Conservation (phyloP, 2,888 invertebrate species). For the Cerceris rybyensis region DNA sequence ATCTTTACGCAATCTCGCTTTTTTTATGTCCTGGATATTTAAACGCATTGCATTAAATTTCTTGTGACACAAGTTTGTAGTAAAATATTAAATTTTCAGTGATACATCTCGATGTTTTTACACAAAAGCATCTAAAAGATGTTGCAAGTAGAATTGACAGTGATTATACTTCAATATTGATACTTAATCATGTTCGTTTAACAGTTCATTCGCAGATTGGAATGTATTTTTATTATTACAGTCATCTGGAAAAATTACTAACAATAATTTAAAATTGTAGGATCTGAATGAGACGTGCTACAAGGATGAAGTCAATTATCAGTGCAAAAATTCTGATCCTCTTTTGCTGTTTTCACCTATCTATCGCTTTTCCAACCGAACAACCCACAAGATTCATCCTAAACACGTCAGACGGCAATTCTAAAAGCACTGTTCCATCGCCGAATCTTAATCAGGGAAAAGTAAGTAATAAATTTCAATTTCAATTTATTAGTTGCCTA, state of each 20-base stretch:
- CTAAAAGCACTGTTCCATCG: slow-evolving; percentile 22
- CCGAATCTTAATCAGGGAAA: slow-evolving; percentile 67
- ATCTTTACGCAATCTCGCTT: no score
- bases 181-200: no score
- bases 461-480: slow-evolving; percentile 62
- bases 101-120: no score
- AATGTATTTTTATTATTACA: no score
- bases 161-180: no score
- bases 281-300: background rate
- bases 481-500: background rate
- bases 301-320: background rate
- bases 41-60: no score
- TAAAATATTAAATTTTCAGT: no score
- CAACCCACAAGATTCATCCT: slow-evolving; percentile 71
- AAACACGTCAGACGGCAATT: slow-evolving; percentile 34
- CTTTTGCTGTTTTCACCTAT: slow-evolving; percentile 38
- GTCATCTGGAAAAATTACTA: background rate
- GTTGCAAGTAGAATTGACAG: no score
- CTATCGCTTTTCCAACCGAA: slow-evolving; percentile 63
- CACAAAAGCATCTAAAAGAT: no score
- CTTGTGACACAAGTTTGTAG: no score
- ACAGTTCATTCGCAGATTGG: no score
- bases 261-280: background rate
- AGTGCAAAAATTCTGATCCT: slow-evolving; percentile 28
- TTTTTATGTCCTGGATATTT: no score